Evolutionary conservation across 2,888 invertebrate genomes (phyloP).

Genomic region (Lycocerus yunnanus): DNA sequence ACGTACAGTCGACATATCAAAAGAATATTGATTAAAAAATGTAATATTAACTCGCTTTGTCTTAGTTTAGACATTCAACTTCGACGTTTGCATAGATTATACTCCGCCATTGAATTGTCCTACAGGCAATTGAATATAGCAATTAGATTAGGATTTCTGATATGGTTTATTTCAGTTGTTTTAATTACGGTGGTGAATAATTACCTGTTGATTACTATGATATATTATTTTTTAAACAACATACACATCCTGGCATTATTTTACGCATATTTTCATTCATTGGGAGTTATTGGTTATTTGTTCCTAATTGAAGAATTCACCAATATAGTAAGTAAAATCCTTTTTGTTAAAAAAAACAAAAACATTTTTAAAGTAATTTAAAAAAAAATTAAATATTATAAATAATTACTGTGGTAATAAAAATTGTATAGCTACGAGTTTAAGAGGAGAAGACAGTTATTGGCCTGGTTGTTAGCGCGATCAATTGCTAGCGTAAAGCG

Average conservation of each 20-base stretch:
- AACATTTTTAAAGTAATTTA: too few relatives aligned
- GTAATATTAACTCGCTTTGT: neutral
- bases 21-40: too few relatives aligned
- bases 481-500: too few relatives aligned
- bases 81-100: neutral
- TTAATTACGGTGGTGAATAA: too few relatives aligned
- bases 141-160: neutral
- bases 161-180: neutral
- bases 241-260: neutral
- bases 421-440: too few relatives aligned
- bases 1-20: neutral
- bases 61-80: neutral
- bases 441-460: too few relatives aligned
- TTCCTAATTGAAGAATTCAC: neutral
- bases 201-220: neutral
- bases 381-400: too few relatives aligned
- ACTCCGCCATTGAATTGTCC: neutral
- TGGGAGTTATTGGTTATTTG: neutral
- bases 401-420: too few relatives aligned
- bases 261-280: neutral
- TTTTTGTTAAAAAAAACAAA: too few relatives aligned
- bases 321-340: neutral
- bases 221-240: neutral
- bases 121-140: neutral
- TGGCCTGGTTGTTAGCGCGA: too few relatives aligned